Evolutionary conservation across 2,888 invertebrate species (phyloP), one percentile per base, ranked within the genome.

Genomic region (Drosophila basisetae): DNA sequence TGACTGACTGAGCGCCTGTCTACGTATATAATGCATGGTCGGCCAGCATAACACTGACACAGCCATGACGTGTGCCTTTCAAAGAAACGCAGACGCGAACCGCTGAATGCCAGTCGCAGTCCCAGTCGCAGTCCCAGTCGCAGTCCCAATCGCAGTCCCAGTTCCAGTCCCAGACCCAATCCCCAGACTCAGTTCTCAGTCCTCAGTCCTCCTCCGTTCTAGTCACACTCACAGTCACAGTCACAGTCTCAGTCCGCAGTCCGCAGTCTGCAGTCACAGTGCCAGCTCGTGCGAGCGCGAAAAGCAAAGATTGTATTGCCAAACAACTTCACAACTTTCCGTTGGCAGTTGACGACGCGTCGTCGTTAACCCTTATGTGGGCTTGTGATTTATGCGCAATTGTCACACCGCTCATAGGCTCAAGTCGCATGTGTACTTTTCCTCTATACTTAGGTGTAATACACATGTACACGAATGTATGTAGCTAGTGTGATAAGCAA

Each of bases 51-150:
- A 82, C 80, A 83, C 82, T 84, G 84, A 84, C 87, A 84, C 87
- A 76, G 83, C 76, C 87, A 80, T 83, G 86, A 79, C 81, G 82
- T 81, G 84, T 78, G 80, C 83, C 85, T 85, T 82, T 85, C 86
- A 87, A 81, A 89, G 82, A 79, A 88, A 79, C 74, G 75, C 76
- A 71, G 84, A 83, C 76, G 80, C 72, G 55, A 81, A 70, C 58
- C 80, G 76, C 73, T 83, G 61, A 80, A 83, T 79, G 83, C 83
- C 81, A 68, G 58, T 16, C 25, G 25, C 25, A 47, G 13, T 47
- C 13, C 2, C 43, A 47, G 47, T 47, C 10, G 4, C 41, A 41
- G n/a, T n/a, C 18, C 2, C 18, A 18, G 39, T 37, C 18, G 7
- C 39, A 39, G 9, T 39, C 0, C 4, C 22, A 43, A 3, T 4